Base-by-base conservation (phyloP, 92 coral and sea anemone genomes). In the Siderastrea radians region DNA sequence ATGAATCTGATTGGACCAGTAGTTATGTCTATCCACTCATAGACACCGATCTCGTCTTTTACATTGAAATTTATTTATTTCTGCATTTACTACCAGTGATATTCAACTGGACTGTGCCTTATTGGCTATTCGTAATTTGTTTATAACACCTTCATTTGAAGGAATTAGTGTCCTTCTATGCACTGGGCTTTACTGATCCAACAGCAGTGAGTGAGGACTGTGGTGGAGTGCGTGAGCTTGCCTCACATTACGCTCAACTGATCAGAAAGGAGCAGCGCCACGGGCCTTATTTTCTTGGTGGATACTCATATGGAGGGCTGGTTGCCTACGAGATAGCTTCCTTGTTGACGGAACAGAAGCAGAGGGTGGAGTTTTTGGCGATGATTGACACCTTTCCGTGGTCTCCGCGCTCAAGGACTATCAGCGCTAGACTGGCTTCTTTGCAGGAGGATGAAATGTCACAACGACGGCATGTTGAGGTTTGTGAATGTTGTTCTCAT, bases 201-300 rank as follows among this genome's bases (percentile, higher is more conserved):
- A 74, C 96, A 11, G 80, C 57, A 54, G 44, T 72, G 3, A 84
- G 77, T 12, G 81, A 88, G 38, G 92, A 93, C 84, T 85, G 87
- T 82, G 84, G 88, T 50, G 88, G 96, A 60, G 95, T 93, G 3
- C 87, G 92, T 49, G 85, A 91, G 50, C 92, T 93, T 38, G 98
- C 98, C 45, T n/a, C 70, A 59, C 79, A 87, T 7, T 95, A 95
- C 68, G 87, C 89, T 26, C 46, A 80, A 9, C 77, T 93, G 67
- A 91, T 95, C 57, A 69, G 78, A 9, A 66, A 67, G 55, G 92
- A 72, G 57, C 96, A 93, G 82, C 67, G 90, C 7, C 76, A 81
- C 38, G 98, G 98, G 3, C 96, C 98, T 0, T 95, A 93, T 74
- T 95, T 91, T 79, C 92, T 95, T 2, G 98, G 96, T 72, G 93